Evolutionary conservation across 1,140 invertebrate species (phyloP), one percentile per base, ranked within the genome.

Genomic region (Drosophila triauraria): DNA sequence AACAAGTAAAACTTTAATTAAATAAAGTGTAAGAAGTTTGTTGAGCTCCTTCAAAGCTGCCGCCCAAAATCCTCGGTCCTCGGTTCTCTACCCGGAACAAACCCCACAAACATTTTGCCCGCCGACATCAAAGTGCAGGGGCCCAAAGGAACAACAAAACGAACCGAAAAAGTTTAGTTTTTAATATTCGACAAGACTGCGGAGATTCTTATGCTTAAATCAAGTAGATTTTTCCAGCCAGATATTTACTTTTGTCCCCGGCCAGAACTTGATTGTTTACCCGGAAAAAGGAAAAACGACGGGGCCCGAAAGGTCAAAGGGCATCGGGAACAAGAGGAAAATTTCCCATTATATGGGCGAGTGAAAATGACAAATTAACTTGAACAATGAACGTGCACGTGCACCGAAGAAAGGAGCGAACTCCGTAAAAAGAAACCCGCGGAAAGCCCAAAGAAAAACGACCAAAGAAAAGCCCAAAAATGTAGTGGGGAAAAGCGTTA

Each of bases 361-460:
- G 76, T 83, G 83, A 86, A 86, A 86, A 86, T 86, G 83, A 86
- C 83, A 86, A 86, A 86, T 86, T 86, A 86, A 86, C 83, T 88
- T 78, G 84, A 78, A 78, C 75, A 78, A 78, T 69, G 75, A 82
- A 57, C 61, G 65, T 53, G 63, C 76, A 75, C 69, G 32, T 47
- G 23, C 35, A 40, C 20, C 42, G 32, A 67, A 69, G 50, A 58
- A 60, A 57, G 47, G 30, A 42, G 35, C 57, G 50, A 65, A 43
- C 35, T 65, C 23, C 40, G 32, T 38, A 38, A 53, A 56, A 48
- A 20, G 40, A 12, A 44, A 32, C 59, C 27, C 48, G 40, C 38
- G 27, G 20, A 30, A 59, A 57, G 40, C 32, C 6, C 25, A 50
- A 69, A 48, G 43, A n/a, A 69, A 69, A 13, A 38, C 20, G 30